phyloP scores from a whole-genome alignment of 2,888 invertebrate species.

The Apoderus coryli region DNA sequence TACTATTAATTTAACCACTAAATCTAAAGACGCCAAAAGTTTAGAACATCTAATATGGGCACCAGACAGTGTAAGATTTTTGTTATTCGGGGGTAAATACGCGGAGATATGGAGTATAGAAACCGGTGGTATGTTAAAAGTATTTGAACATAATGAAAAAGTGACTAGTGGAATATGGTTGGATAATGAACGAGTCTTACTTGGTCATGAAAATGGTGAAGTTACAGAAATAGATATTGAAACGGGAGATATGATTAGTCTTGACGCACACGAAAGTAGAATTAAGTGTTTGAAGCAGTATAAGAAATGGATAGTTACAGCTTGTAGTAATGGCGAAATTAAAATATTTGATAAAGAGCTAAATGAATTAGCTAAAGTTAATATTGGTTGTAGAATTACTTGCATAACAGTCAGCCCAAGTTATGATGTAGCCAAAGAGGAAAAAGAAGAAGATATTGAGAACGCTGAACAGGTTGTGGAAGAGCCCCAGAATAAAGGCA shows the following conservation, averaged over 20 bases:
- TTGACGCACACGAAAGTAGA: constrained; percentile 46
- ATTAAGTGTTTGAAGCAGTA: constrained; percentile 47
- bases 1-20: constrained; percentile 68
- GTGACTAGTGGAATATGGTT: constrained; percentile 59
- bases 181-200: constrained; percentile 43
- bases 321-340: constrained; percentile 66
- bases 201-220: constrained; percentile 63
- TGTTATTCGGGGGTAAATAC: constrained; percentile 53
- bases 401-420: constrained; percentile 47
- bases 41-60: constrained; percentile 44
- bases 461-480: constrained; percentile 22
- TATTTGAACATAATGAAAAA: constrained; percentile 51
- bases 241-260: constrained; percentile 32
- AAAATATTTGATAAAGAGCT: constrained; percentile 51
- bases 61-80: constrained; percentile 61
- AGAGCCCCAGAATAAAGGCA: no score
- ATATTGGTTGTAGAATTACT: constrained; percentile 57
- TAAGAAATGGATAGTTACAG: constrained; percentile 47
- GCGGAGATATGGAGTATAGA: constrained; percentile 72
- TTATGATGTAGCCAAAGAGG: constrained; percentile 21
- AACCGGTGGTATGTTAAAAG: constrained; percentile 55
- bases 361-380: constrained; percentile 41
- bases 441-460: constrained; percentile 20
- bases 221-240: constrained; percentile 44
- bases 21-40: constrained; percentile 35